Conservation (phyloP, 2,888 invertebrate species). For the Hypomecis atomaria region DNA sequence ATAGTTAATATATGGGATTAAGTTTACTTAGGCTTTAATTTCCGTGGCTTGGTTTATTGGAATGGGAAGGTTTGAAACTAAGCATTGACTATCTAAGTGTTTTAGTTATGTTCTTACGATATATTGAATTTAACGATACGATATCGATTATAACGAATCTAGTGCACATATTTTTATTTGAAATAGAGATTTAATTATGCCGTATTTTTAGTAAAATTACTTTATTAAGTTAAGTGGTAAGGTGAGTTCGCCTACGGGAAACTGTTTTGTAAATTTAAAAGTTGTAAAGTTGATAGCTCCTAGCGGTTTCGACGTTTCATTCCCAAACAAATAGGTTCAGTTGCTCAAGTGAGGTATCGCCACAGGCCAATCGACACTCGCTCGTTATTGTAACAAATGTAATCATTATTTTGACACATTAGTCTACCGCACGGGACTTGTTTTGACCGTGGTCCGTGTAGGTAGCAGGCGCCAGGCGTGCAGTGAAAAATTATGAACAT, state of each 20-base stretch:
- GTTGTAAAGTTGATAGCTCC: no score
- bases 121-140: no score
- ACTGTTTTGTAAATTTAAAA: no score
- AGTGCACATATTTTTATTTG: no score
- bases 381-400: slow-evolving; percentile 23
- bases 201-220: no score
- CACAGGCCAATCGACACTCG: slow-evolving; percentile 18
- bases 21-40: slow-evolving; percentile 19
- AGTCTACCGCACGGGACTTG: slow-evolving; percentile 12
- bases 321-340: neutral
- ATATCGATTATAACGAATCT: no score
- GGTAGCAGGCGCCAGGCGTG: slow-evolving; percentile 3
- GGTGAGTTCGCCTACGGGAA: no score
- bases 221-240: no score
- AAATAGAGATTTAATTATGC: no score
- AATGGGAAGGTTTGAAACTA: slow-evolving; percentile 1
- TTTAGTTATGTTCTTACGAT: neutral
- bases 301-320: no score
- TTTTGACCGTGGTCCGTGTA: slow-evolving; percentile 12
- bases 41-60: slow-evolving; percentile 7
- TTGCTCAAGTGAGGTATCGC: neutral
- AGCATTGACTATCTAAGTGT: slow-evolving; percentile 1
- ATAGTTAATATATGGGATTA: slow-evolving; percentile 16
- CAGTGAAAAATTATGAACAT: slow-evolving; percentile 16
- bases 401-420: slow-evolving; percentile 28